These are phyloP conservation scores for Gopherus flavomarginatus DNA, from an alignment of 2,113 vertebrate species.

Conservation along the genomic window DNA sequence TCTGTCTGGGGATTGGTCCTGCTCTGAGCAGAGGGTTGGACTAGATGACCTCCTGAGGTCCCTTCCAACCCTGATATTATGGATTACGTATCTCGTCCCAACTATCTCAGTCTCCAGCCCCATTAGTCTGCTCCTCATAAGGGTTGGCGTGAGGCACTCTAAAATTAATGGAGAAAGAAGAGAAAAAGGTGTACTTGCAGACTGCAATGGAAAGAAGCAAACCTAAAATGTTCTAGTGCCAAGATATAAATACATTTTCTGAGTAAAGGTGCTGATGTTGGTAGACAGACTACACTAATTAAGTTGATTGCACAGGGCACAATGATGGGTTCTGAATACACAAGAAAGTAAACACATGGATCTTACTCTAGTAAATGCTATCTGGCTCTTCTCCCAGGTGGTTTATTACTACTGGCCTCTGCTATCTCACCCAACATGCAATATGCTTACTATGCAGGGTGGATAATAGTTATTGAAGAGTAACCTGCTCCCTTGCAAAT, in stretches of 20 bases:
- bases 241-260: accelerated
- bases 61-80: not conserved
- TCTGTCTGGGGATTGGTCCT: too few species aligned
- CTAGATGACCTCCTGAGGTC: too few species aligned
- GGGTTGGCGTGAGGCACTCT: not conserved
- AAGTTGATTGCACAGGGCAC: not conserved
- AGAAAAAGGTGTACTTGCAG: not conserved
- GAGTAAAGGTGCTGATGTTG: not conserved
- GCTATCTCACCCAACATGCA: not conserved
- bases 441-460: not conserved
- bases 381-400: not conserved
- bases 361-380: not conserved
- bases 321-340: not conserved
- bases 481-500: not conserved
- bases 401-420: not conserved
- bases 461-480: not conserved
- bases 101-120: not conserved
- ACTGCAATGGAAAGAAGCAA: not conserved
- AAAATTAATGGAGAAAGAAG: not conserved
- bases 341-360: not conserved
- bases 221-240: not conserved
- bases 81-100: not conserved
- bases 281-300: not conserved
- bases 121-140: not conserved
- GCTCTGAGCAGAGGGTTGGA: too few species aligned